phyloP scores from a whole-genome alignment of 2,888 invertebrate species.

The Hylaea fasciaria region DNA sequence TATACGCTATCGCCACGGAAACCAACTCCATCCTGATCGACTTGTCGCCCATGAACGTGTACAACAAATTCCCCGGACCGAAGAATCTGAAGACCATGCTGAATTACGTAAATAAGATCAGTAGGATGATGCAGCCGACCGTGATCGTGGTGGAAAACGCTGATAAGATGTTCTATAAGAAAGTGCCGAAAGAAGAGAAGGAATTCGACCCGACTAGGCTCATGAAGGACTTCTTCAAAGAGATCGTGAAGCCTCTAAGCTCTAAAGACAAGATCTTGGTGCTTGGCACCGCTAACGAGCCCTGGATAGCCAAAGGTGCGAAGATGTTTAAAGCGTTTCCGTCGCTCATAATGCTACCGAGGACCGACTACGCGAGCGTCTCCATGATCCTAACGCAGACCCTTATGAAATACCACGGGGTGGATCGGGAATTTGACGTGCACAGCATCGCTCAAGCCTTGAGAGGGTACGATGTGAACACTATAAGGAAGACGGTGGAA shows the following conservation, averaged over 20 bases:
- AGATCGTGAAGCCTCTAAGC: constrained; percentile 88
- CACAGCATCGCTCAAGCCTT: constrained; percentile 84
- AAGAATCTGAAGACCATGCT: constrained; percentile 88
- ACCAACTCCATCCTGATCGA: constrained; percentile 91
- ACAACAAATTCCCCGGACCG: constrained; percentile 88
- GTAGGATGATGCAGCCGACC: constrained; percentile 88
- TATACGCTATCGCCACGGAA: constrained; percentile 90
- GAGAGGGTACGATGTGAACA: constrained; percentile 81
- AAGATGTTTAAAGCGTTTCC: constrained; percentile 85
- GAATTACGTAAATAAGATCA: constrained; percentile 87
- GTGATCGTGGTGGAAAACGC: constrained; percentile 88
- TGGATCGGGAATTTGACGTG: constrained; percentile 85
- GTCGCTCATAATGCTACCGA: constrained; percentile 81
- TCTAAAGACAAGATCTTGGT: constrained; percentile 88
- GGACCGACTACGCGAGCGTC: constrained; percentile 86
- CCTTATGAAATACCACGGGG: constrained; percentile 85
- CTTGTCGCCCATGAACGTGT: constrained; percentile 88
- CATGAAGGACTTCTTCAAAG: constrained; percentile 87
- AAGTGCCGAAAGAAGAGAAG: constrained; percentile 86
- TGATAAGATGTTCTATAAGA: constrained; percentile 89
- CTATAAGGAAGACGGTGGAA: constrained; percentile 74
- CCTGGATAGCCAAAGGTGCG: constrained; percentile 84
- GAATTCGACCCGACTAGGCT: constrained; percentile 88
- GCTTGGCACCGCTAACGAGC: constrained; percentile 88
- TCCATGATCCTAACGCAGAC: constrained; percentile 81